Evolutionary conservation across 2,797 vertebrate genomes (phyloP), one percentile per base, ranked within the genome.

Genomic region (Podargus strigoides): DNA sequence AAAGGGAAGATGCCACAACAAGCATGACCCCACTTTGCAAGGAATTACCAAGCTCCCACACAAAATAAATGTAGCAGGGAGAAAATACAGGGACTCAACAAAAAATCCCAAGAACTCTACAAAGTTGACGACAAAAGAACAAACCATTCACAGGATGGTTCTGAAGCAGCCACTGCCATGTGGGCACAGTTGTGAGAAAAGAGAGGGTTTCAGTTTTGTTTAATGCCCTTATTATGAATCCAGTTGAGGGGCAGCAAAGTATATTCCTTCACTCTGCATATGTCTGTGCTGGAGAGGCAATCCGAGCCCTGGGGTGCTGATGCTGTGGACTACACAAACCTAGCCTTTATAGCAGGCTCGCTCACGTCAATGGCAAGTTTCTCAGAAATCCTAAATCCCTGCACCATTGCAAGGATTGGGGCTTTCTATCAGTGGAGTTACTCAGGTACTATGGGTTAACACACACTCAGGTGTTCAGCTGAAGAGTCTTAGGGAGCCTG

Each of bases 371-470:
- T 21, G 49, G 14, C 55, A 85, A n/a, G 24, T 42, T 78, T n/a
- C 70, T 66, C 52, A 58, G 49, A 88, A 73, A 75, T 52, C 44
- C n/a, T 27, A 67, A 67, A 90, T 58, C 26, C 14, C 32, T 58
- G 27, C 0, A 0, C 32, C n/a, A 10, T 42, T 42, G 6, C 55
- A 27, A 86, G 0, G 0, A 63, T 37, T 41, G 56, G 26, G 41
- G 50, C 30, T 68, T 53, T 39, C 0, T 19, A 52, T 27, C 62
- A 62, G 18, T 26, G 21, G 32, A 84, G 42, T n/a, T 64, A 52
- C 41, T 49, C 36, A 36, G 21, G 15, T 41, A 12, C 26, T 15
- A 30, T 9, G 14, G 24, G 22, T 68, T 87, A 58, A 36, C 20
- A 69, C 0, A 2, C 28, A 46, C 13, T 69, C 12, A 47, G 3